Evolutionary conservation across 2,113 vertebrate genomes (phyloP).

Genomic region (Syngnathus typhle): DNA sequence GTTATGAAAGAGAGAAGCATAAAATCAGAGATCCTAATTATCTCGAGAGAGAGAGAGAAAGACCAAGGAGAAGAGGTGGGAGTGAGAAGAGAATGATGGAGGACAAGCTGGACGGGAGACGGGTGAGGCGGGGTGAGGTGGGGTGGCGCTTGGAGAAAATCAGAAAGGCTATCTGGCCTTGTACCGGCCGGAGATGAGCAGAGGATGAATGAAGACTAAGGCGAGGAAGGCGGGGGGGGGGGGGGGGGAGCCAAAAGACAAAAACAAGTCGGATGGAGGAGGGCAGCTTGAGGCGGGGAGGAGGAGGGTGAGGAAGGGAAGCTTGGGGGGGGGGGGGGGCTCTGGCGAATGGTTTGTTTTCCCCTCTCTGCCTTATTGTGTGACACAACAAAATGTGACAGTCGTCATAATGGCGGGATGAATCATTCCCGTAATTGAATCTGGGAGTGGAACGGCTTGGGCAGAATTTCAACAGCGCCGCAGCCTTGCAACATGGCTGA

Average conservation of each 20-base stretch:
- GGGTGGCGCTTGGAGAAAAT: conserved; percentile 28
- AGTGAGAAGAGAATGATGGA: conserved; percentile 3
- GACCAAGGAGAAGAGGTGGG: conserved; percentile 20
- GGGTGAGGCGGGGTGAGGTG: neutral
- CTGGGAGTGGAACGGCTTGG: conserved; percentile 63
- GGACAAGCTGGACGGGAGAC: neutral
- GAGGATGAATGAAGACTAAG: conserved; percentile 45
- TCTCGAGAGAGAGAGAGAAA: conserved; percentile 51
- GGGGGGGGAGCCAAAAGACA: conserved; percentile 29
- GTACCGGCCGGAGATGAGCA: conserved; percentile 41
- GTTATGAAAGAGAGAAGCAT: conserved; percentile 65
- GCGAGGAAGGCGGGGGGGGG: conserved; percentile 38
- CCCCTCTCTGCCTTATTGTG: conserved; percentile 56
- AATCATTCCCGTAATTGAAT: conserved; percentile 71
- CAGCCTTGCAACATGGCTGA: neutral
- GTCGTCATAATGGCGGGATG: conserved; percentile 69
- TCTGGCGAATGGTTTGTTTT: conserved; percentile 63
- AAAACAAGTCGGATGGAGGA: conserved; percentile 33
- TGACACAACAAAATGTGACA: conserved; percentile 71
- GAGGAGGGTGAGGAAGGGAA: conserved; percentile 22
- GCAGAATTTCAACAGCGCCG: conserved; percentile 50
- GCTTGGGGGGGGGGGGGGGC: conserved; percentile 16
- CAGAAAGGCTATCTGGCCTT: conserved; percentile 41
- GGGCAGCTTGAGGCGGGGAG: conserved; percentile 33
- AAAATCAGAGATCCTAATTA: conserved; percentile 71